These are phyloP conservation scores for Oceanodroma leucorhoa DNA, from an alignment of 2,797 vertebrate genomes.

Conservation along the genomic window DNA sequence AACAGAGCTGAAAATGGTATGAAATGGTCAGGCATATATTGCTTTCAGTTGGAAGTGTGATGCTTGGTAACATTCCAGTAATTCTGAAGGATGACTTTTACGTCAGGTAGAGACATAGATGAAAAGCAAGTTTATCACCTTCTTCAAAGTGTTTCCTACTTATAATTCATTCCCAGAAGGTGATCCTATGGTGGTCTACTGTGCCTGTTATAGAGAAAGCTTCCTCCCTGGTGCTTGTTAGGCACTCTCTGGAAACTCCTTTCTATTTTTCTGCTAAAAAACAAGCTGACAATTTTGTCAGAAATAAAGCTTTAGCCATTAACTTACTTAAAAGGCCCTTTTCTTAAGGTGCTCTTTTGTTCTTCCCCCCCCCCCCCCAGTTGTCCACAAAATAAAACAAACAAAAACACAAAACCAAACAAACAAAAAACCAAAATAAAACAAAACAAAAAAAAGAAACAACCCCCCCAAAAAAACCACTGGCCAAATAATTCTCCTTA, in stretches of 20 bases:
- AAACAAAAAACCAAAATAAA: not conserved
- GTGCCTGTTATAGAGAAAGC: not conserved
- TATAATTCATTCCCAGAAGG: not conserved
- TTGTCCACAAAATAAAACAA: not conserved
- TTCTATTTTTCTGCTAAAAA: not conserved
- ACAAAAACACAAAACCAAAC: not conserved
- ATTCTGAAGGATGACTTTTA: not conserved
- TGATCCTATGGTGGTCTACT: not conserved
- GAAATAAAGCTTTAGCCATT: not conserved
- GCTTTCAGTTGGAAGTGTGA: not conserved
- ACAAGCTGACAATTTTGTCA: not conserved
- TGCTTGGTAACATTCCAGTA: not conserved
- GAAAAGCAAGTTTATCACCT: not conserved
- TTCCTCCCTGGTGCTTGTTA: not conserved
- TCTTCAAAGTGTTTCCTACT: not conserved
- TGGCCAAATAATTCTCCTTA: not conserved
- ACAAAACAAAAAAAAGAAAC: not conserved
- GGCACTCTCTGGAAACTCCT: not conserved
- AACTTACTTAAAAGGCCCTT: not conserved
- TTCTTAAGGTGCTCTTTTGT: not conserved
- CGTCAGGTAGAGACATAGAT: not conserved
- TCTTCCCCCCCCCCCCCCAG: rapidly evolving
- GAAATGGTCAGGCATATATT: not conserved
- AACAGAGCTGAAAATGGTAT: not conserved
- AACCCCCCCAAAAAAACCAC: too few relatives aligned